Evolutionary conservation across 2,888 invertebrate genomes (phyloP), one percentile per base, ranked within the genome.

Genomic region (Acanthosoma haemorrhoidale): DNA sequence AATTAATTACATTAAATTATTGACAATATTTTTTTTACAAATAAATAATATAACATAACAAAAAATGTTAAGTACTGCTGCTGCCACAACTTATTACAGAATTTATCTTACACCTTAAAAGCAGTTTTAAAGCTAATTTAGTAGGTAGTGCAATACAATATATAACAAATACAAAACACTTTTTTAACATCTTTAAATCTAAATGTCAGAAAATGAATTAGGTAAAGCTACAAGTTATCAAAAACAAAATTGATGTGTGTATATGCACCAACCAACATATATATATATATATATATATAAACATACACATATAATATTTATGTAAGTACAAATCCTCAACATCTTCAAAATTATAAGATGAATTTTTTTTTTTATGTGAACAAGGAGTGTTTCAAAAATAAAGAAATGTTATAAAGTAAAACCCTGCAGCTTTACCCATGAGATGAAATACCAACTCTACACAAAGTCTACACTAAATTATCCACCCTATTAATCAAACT

Each of bases 41-140:
- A 59, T 31, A 32, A 59, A 25, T 31, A 21, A 39, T 21, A 13
- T 39, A 63, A 41, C 18, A 63, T 39, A 63, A 63, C 25, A 16
- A 63, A 63, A 38, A 41, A 63, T 39, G 63, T 63, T 63, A 63
- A 63, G 63, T 63, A 63, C 63, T 63, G 63, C 41, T 39, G 34
- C 39, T 63, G 63, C 63, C 63, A 38, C 39, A 39, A 63, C 38
- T 41, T 61, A 61, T 63, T 63, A 63, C 63, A 38, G 38, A 63
- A 63, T 63, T 38, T 63, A 63, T 63, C 63, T 63, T 63, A 63
- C 63, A 63, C 63, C 63, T 63, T 63, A 63, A 63, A 63, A 63
- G 63, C 63, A 63, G 38, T 63, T 63, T 41, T 63, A 63, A 63
- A 63, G 63, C 63, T 63, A 63, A 63, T 63, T 63, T 63, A 63